A percentile compares a stretch with the other conserved stretches of the same genome.
Evolutionary conservation across 37 sponge, comb jelly and placozoan genomes (phyloP).

Genomic region (Eunapius fragilis): DNA sequence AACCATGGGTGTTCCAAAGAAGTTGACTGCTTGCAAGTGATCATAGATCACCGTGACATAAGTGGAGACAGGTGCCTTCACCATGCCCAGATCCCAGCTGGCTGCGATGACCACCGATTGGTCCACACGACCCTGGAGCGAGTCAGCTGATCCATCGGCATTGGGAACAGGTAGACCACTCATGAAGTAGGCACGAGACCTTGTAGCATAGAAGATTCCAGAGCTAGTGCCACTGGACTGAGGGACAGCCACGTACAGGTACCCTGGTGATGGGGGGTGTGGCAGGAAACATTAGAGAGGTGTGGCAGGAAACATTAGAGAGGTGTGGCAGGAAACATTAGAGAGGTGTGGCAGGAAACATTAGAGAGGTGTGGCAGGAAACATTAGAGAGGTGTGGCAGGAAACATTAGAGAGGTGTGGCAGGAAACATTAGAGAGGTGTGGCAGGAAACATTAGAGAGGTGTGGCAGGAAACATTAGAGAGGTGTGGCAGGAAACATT

Average conservation of each 20-base stretch:
- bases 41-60: constrained; percentile 51
- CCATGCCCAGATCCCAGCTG: constrained; percentile 67
- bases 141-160: not conserved
- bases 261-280: not conserved
- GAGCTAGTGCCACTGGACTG: not conserved
- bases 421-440: not conserved
- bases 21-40: constrained; percentile 4
- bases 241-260: not conserved
- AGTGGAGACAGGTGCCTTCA: constrained; percentile 21
- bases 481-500: not conserved
- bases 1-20: not conserved
- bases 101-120: constrained; percentile 73
- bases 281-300: not conserved
- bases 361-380: not conserved
- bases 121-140: not conserved
- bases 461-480: not conserved
- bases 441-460: not conserved
- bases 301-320: not conserved
- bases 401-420: not conserved
- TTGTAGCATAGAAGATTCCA: not conserved
- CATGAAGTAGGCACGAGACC: not conserved
- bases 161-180: not conserved
- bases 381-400: not conserved
- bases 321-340: too few relatives aligned
- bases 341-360: not conserved